A percentile compares a stretch with the other conserved stretches of the same genome.
phyloP scores from a whole-genome alignment of 2,888 invertebrate genomes.

The Acleris literana region DNA sequence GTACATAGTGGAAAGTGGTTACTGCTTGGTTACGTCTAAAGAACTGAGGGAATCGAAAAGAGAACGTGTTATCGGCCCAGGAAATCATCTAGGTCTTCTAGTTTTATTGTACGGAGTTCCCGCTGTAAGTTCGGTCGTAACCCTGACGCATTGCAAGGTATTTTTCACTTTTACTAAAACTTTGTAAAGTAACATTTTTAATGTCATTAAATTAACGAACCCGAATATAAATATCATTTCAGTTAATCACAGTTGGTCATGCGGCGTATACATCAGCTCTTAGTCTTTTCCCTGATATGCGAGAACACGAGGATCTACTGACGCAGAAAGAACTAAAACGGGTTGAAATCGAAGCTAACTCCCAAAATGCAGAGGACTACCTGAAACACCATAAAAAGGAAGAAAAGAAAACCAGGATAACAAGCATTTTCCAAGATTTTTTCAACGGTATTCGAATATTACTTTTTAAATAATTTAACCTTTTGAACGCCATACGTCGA shows the following conservation, averaged over 20 bases:
- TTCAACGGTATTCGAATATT: slow-evolving; percentile 55
- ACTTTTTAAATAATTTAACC: background rate
- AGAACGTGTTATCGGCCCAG: slow-evolving; percentile 72
- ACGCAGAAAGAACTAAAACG: slow-evolving; percentile 58
- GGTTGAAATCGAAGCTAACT: slow-evolving; percentile 59
- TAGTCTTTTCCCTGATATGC: slow-evolving; percentile 77
- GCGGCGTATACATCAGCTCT: slow-evolving; percentile 74
- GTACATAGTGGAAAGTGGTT: slow-evolving; percentile 80
- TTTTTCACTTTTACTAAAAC: too few species aligned
- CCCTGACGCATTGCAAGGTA: slow-evolving; percentile 81
- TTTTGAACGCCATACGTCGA: too few species aligned
- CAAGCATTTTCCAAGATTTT: slow-evolving; percentile 64
- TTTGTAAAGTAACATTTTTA: too few species aligned
- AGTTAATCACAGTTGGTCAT: slow-evolving; percentile 72
- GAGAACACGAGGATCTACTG: slow-evolving; percentile 70
- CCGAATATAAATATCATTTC: slow-evolving; percentile 40
- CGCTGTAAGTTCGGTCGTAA: slow-evolving; percentile 73
- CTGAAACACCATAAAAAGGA: slow-evolving; percentile 45
- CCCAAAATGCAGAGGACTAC: slow-evolving; percentile 54
- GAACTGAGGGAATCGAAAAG: slow-evolving; percentile 58
- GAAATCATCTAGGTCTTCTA: slow-evolving; percentile 73
- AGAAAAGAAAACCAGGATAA: slow-evolving; percentile 53
- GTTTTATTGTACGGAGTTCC: slow-evolving; percentile 78
- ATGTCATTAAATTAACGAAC: too few species aligned
- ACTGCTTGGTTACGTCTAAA: slow-evolving; percentile 71